Conservation (phyloP, 2,113 vertebrate species). For the Origma solitaria region DNA sequence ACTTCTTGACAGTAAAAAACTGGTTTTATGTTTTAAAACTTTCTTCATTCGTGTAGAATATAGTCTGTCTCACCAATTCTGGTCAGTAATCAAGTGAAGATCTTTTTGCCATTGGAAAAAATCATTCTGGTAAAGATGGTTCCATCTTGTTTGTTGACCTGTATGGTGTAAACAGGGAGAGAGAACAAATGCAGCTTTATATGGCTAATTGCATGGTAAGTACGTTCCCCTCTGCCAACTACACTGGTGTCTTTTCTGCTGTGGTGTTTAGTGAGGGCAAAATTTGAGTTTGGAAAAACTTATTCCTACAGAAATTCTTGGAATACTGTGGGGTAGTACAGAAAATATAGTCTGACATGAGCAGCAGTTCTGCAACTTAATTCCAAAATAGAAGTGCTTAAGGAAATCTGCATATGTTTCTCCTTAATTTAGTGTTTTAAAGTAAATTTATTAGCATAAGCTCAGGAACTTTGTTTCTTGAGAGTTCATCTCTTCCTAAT, state of each 20-base stretch:
- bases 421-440: background rate
- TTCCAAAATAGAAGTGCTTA: background rate
- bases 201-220: background rate
- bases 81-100: background rate
- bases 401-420: background rate
- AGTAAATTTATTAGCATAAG: slow-evolving; percentile 5
- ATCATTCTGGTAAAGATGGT: background rate
- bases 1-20: background rate
- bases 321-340: background rate
- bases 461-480: slow-evolving; percentile 11
- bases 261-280: background rate
- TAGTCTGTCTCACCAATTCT: background rate
- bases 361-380: background rate
- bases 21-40: background rate
- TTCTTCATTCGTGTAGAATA: background rate
- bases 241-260: background rate
- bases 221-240: background rate
- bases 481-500: slow-evolving; percentile 34
- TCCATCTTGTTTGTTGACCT: background rate
- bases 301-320: background rate
- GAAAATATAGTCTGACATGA: background rate
- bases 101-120: background rate
- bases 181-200: background rate
- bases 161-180: background rate
- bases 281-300: background rate